A percentile compares a stretch with the other conserved stretches of the same genome.
Conservation (phyloP, 2,888 invertebrate genomes). For the Acronicta psi region DNA sequence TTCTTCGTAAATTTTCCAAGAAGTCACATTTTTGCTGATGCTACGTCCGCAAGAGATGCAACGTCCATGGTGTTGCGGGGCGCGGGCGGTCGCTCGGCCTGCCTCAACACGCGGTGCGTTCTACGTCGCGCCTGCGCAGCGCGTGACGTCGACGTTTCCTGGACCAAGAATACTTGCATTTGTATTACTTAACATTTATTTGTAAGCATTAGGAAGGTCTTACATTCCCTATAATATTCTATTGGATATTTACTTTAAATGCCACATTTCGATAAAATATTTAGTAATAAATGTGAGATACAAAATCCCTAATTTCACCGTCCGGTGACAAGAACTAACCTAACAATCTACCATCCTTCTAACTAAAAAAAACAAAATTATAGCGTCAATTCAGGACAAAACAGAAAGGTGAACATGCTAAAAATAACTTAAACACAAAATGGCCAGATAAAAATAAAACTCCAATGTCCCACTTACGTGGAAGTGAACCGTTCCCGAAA, state of each 20-base stretch:
- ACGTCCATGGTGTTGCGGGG: conserved; percentile 43
- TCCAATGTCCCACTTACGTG: conserved; percentile 26
- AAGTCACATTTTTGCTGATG: conserved; percentile 64
- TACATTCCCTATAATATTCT: too few relatives aligned
- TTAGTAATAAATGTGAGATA: too few relatives aligned
- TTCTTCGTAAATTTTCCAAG: not conserved
- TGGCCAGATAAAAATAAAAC: conserved; percentile 30
- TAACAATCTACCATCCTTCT: not conserved
- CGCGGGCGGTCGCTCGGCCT: conserved; percentile 75
- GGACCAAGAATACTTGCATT: conserved; percentile 47
- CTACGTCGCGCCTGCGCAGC: conserved; percentile 68
- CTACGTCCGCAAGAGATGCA: conserved; percentile 59
- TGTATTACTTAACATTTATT: conserved; percentile 18
- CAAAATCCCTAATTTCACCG: too few relatives aligned
- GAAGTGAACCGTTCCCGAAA: conserved; percentile 41
- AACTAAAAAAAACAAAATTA: not conserved
- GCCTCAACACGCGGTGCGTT: conserved; percentile 85
- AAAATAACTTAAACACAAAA: conserved; percentile 30
- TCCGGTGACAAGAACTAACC: not conserved
- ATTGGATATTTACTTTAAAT: too few relatives aligned
- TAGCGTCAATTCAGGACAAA: not conserved
- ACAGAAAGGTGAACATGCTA: conserved; percentile 2
- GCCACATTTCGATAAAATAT: too few relatives aligned
- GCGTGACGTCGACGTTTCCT: conserved; percentile 68
- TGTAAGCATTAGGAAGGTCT: not conserved